Base-by-base conservation (phyloP, 2,113 vertebrate species). In the Taurulus bubalis region DNA sequence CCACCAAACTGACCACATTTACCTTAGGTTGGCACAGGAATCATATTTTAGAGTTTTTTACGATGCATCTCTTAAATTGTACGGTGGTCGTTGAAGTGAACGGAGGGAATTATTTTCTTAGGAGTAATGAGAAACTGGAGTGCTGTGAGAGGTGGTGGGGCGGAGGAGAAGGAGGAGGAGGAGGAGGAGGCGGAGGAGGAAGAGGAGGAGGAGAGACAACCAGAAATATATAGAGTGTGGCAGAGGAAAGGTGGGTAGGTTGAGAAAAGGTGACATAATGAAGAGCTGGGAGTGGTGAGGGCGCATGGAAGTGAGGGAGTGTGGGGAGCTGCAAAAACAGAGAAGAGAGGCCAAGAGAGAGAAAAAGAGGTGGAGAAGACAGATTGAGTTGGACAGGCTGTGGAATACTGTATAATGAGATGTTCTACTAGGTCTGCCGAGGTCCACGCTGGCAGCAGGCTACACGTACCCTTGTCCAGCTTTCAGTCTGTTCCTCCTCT, bases 351-450 rank as follows among this genome's bases (percentile, higher is more conserved):
- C 62, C 62, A 26, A 66, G 62, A 75, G 63, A 90, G 70, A 65
- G 49, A 75, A 60, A 86, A 58, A 66, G 59, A 72, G 75, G 65
- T 56, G 47, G 71, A 75, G 65, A 60, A 87, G 89, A 86, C 80
- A 87, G 81, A 93, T 90, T 85, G 84, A 87, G 71, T 79, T 75
- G 85, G 91, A 90, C 89, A 90, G 87, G 82, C 82, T 67, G 77
- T 74, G 72, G 77, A 85, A 80, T 71, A 85, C 55, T 80, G 77
- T 64, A 86, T 90, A 90, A 93, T 90, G 85, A 90, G 90, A 90
- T 77, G 80, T 82, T 93, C 86, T 79, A 70, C 80, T 45, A 66
- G 84, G 85, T 81, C 68, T 1, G 74, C 62, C 82, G 67, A 14
- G 68, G 79, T 83, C 79, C 51, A 68, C 36, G 78, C 82, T 87